Percentiles rank a stretch among this genome's conserved stretches.
Evolutionary conservation across 2,113 vertebrate genomes (phyloP).

Genomic region (Antechinus stuartii): DNA sequence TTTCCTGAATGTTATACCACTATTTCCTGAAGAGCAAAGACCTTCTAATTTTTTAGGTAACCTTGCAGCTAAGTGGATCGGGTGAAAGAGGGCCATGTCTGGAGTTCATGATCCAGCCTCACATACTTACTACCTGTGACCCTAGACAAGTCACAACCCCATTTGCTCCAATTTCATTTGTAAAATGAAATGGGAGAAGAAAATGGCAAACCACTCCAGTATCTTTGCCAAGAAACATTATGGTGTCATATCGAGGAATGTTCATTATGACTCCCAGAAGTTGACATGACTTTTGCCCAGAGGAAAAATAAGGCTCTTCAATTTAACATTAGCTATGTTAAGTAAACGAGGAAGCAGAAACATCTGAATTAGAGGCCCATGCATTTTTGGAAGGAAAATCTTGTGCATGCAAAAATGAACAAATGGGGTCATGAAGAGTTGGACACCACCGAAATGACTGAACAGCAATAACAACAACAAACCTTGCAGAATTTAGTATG

Average conservation of each 20-base stretch:
- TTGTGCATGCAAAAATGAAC: constrained; percentile 10
- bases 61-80: background rate
- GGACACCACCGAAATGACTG: background rate
- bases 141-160: background rate
- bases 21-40: background rate
- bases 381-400: constrained; percentile 27
- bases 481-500: background rate
- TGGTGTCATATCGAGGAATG: no score
- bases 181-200: background rate
- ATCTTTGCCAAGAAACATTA: background rate
- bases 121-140: background rate
- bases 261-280: no score
- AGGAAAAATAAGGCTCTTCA: constrained; percentile 42
- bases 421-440: background rate
- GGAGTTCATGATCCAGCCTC: background rate
- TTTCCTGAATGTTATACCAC: background rate
- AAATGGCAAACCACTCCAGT: background rate
- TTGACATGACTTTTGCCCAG: constrained; percentile 48
- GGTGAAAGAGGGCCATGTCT: background rate
- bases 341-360: constrained; percentile 13
- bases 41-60: background rate
- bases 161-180: background rate
- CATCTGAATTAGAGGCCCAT: background rate
- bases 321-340: constrained; percentile 55
- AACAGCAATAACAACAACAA: background rate